A percentile compares a stretch with the other conserved stretches of the same genome.
Conservation (phyloP, 2,888 invertebrate genomes). For the Caradrina kadenii region DNA sequence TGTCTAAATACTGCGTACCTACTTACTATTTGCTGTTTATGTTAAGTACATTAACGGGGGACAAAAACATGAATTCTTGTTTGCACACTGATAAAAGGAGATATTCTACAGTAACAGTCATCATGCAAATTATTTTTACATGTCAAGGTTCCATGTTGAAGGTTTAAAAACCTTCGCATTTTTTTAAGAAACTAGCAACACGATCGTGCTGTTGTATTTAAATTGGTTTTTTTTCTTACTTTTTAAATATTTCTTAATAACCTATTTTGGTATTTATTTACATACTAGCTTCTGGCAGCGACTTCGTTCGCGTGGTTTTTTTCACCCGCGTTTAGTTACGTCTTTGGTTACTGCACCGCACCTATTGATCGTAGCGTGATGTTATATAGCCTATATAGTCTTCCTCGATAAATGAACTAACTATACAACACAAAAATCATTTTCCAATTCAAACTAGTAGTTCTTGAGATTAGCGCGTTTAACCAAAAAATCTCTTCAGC, state of each 20-base stretch:
- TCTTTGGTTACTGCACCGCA: too few relatives aligned
- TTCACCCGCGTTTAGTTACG: background rate
- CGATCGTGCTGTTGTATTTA: conserved; percentile 3
- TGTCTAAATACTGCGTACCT: background rate
- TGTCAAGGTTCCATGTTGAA: conserved; percentile 80
- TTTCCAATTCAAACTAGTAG: too few relatives aligned
- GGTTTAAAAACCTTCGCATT: conserved; percentile 73
- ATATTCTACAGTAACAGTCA: conserved; percentile 60
- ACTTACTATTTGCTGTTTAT: conserved; percentile 7
- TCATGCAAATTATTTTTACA: conserved; percentile 76
- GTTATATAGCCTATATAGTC: too few relatives aligned
- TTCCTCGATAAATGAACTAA: too few relatives aligned
- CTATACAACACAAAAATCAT: too few relatives aligned
- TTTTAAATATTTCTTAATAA: background rate
- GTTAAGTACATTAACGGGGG: conserved; percentile 14
- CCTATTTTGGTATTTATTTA: background rate
- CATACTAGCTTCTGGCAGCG: too few relatives aligned
- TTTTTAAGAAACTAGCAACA: conserved; percentile 63
- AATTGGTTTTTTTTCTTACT: conserved; percentile 4
- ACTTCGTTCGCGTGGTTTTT: too few relatives aligned
- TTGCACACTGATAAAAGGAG: conserved; percentile 51
- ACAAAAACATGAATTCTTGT: conserved; percentile 37
- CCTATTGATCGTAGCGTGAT: background rate
- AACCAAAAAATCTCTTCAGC: too few relatives aligned
- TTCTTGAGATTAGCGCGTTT: too few relatives aligned